Evolutionary conservation across 2,113 vertebrate species (phyloP).

Genomic region (Heterochromis multidens): DNA sequence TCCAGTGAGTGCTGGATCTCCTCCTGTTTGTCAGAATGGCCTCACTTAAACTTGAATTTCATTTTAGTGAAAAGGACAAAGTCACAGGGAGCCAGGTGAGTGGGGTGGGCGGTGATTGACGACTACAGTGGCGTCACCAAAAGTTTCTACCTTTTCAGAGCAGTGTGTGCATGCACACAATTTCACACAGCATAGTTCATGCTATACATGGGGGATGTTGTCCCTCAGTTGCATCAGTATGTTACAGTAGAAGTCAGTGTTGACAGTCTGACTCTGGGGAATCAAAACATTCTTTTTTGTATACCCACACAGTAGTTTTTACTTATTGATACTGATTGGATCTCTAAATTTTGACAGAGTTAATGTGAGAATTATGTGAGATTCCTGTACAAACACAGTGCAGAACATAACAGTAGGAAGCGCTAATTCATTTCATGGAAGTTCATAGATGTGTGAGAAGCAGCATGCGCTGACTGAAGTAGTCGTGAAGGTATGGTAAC

Average conservation of each 20-base stretch:
- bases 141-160: no score
- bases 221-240: background rate
- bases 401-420: no score
- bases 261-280: background rate
- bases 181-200: background rate
- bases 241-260: background rate
- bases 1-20: background rate
- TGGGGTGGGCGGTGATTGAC: no score
- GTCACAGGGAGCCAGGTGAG: no score
- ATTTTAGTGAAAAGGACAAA: no score
- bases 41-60: background rate
- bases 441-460: no score
- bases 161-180: no score
- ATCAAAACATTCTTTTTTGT: background rate
- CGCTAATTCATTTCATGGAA: no score
- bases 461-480: background rate
- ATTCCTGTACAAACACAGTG: background rate
- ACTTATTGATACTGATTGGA: background rate
- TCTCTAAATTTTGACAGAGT: background rate
- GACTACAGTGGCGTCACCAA: no score
- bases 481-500: background rate
- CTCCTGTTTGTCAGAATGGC: background rate
- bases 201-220: background rate
- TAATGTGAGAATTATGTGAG: background rate
- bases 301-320: background rate